phyloP scores from a whole-genome alignment of 2,113 vertebrate genomes.

The Microcebus ravelobensis region DNA sequence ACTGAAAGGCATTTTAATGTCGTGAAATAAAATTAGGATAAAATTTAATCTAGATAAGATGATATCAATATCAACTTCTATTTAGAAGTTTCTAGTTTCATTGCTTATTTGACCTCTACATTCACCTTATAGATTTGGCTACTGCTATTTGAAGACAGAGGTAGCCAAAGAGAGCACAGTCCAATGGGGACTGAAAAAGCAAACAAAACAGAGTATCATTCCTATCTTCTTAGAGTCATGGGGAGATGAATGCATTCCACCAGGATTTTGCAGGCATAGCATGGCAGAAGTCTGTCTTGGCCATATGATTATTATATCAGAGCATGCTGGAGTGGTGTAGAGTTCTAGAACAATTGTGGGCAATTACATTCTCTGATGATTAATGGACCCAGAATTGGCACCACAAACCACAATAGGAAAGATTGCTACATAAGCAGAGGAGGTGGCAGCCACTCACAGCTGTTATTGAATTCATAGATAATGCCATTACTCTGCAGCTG shows the following conservation, averaged over 20 bases:
- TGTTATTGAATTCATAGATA: background rate
- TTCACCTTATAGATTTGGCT: background rate
- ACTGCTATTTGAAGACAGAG: background rate
- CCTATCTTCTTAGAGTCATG: background rate
- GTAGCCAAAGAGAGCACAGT: background rate
- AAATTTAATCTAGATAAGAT: background rate
- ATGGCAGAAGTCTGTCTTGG: background rate
- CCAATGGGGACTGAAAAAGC: background rate
- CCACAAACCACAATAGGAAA: background rate
- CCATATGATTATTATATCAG: background rate
- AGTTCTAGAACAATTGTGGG: background rate
- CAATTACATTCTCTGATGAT: background rate
- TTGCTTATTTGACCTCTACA: background rate
- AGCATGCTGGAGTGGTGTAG: rapidly evolving
- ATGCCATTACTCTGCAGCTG: background rate
- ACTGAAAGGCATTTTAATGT: background rate
- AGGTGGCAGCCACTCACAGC: background rate
- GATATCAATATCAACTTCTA: background rate
- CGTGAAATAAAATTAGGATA: background rate
- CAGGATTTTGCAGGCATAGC: background rate
- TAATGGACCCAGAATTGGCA: background rate
- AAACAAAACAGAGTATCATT: background rate
- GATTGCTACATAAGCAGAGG: background rate
- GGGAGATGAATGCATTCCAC: background rate
- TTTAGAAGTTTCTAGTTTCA: background rate